Conservation (phyloP, 1,140 invertebrate species). For the Latrodectus geometricus region DNA sequence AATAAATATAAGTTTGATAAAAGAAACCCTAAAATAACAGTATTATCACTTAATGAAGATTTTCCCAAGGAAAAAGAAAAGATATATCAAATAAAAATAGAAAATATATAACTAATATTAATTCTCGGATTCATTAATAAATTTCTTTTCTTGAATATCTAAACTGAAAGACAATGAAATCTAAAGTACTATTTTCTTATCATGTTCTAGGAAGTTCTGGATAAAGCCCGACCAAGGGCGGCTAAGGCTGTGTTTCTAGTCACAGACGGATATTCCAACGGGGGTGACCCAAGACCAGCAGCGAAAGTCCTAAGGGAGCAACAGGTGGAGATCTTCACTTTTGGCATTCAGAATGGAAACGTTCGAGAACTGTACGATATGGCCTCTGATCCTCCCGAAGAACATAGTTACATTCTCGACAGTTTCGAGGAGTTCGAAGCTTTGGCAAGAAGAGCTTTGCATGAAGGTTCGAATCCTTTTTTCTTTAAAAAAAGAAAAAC, state of each 20-base stretch:
- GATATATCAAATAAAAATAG: too few species aligned
- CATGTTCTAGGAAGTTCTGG: constrained; percentile 72
- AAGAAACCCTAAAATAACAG: too few species aligned
- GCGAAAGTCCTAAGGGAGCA: constrained; percentile 72
- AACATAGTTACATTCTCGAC: constrained; percentile 78
- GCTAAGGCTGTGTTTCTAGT: constrained; percentile 77
- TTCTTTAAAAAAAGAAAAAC: background rate
- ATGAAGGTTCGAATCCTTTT: constrained; percentile 73
- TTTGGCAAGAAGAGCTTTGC: constrained; percentile 77
- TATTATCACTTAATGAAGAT: too few species aligned
- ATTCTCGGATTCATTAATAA: too few species aligned
- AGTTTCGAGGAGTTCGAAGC: constrained; percentile 81
- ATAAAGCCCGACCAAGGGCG: constrained; percentile 71
- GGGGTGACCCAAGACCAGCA: constrained; percentile 76
- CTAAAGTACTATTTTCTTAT: constrained; percentile 24
- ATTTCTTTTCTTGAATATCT: too few species aligned
- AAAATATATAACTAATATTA: too few species aligned
- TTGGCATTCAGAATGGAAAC: constrained; percentile 79
- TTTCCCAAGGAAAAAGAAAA: too few species aligned
- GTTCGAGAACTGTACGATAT: constrained; percentile 73
- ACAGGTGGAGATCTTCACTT: constrained; percentile 76
- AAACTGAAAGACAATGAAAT: too few species aligned
- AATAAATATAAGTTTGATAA: too few species aligned
- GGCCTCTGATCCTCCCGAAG: constrained; percentile 76
- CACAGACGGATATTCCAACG: constrained; percentile 81